Base-by-base conservation (phyloP, 2,888 invertebrate genomes). In the Nomada lathburiana region DNA sequence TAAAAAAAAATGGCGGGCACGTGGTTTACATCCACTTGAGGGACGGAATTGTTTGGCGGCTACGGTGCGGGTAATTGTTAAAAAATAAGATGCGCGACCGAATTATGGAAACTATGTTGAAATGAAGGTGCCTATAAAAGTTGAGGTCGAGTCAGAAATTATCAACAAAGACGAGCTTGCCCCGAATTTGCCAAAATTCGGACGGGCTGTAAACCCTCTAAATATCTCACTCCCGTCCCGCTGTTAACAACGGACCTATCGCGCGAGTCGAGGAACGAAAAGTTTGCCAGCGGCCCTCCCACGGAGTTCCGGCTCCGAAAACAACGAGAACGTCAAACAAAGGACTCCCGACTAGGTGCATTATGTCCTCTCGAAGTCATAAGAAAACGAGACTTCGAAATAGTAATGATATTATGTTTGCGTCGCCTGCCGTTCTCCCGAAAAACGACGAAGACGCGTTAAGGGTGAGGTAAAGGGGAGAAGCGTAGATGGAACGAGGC, bases 381-480 rank as follows among this genome's bases (percentile, higher is more conserved):
- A 92, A 92, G 91, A 92, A 92, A 92, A 92, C 90, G 89, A 86
- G 90, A 91, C 91, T 91, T 92, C 86, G 92, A 91, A 92, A 92
- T 92, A 90, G 92, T 91, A 92, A 92, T 91, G 92, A 92, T 91
- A 92, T 92, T 92, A 91, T 90, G 91, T 91, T 91, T 88, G 90
- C 87, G 87, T 80, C 87, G 84, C 85, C 85, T 77, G 68, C 76
- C 72, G 70, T 64, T 64, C 5, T 20, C 44, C 20, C 42, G 1
- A 62, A 53, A 29, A n/a, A 70, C 26, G 47, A 26, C 68, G 63
- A 50, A 36, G 65, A 63, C 67, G 71, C 69, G 76, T 36, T 64
- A 53, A n/a, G 47, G 64, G 59, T 26, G 76, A 50, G 36, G 44
- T 42, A 20, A 10, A 13, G 29, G 44, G 26, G 16, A 26, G 20